phyloP scores from a whole-genome alignment of 2,888 invertebrate genomes.

The Cantharis rufa region DNA sequence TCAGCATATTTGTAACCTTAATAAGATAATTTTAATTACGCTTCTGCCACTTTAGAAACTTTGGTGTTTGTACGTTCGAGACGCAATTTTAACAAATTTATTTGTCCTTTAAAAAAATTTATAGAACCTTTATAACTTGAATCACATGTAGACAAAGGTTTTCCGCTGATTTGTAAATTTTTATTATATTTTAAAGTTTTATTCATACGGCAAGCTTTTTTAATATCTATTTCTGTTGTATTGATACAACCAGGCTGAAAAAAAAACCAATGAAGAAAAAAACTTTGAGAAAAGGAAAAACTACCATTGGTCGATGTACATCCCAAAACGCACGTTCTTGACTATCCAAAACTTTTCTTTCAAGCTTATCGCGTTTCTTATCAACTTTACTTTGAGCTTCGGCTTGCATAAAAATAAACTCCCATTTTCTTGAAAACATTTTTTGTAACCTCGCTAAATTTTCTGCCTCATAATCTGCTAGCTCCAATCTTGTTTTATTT shows the following conservation, averaged over 20 bases:
- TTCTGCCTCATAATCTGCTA: slow-evolving; percentile 99
- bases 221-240: slow-evolving; percentile 97
- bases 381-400: slow-evolving; percentile 93
- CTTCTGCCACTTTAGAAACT: slow-evolving; percentile 92
- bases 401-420: slow-evolving; percentile 99
- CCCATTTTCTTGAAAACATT: slow-evolving; percentile 99
- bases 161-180: slow-evolving; percentile 55
- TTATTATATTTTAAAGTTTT: slow-evolving; percentile 56
- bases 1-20: background rate
- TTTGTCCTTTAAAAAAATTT: slow-evolving; percentile 65
- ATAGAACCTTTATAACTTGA: slow-evolving; percentile 44
- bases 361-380: slow-evolving; percentile 97
- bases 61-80: slow-evolving; percentile 87
- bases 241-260: slow-evolving; percentile 96
- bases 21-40: slow-evolving; percentile 66
- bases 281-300: slow-evolving; percentile 40
- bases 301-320: slow-evolving; percentile 95
- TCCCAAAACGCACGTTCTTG: slow-evolving; percentile 99
- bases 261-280: background rate
- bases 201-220: slow-evolving; percentile 82
- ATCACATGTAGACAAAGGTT: slow-evolving; percentile 60
- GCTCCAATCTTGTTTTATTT: slow-evolving; percentile 95
- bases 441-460: slow-evolving; percentile 96
- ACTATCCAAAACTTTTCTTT: slow-evolving; percentile 96
- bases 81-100: slow-evolving; percentile 74